Base-by-base conservation (phyloP, 2,797 vertebrate genomes). In the Channallabes apus region DNA sequence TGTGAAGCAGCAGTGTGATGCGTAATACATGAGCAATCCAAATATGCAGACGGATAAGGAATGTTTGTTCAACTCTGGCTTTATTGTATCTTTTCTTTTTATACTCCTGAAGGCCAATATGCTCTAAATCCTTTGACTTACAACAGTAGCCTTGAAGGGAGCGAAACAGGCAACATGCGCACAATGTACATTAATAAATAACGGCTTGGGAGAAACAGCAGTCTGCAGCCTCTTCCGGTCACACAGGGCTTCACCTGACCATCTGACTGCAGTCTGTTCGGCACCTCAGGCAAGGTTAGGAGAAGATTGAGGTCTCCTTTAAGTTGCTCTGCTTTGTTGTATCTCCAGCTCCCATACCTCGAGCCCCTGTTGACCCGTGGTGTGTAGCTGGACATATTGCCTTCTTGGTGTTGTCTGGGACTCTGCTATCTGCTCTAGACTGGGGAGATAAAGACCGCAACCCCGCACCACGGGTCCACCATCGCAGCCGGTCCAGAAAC, bases 381-480 rank as follows among this genome's bases (percentile, higher is more conserved):
- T 38, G 81, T 71, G 51, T 82, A 73, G 51, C 68, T 81, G 84
- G 54, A 41, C 64, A 32, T 72, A 72, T 72, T 62, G 58, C 79
- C 7, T 24, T 86, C 83, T 59, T 24, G 65, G 85, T 71, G 72
- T 29, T 59, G 80, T 54, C 82, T 75, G 68, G 29, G 29, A 67
- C 61, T 56, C 56, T 67, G 72, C 80, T 84, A 64, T 83, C 83
- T 64, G 76, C 86, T 79, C 46, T 73, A 68, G 69, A 77, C 81
- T 56, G 81, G 29, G 46, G 46, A 88, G 83, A 89, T 89, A 78
- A 65, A 67, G 64, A 86, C 51, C 80, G n/a, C 79, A n/a, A 75
- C 51, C 73, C 65, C 35, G 64, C 24, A 32, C 54, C 56, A 51
- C 59, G 54, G 54, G 64, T 38, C 83, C 15, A 41, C 12, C 38